A percentile compares a stretch with the other conserved stretches of the same genome.
Evolutionary conservation across 1,140 invertebrate genomes (phyloP).

Genomic region (Lysiphlebus fabarum): DNA sequence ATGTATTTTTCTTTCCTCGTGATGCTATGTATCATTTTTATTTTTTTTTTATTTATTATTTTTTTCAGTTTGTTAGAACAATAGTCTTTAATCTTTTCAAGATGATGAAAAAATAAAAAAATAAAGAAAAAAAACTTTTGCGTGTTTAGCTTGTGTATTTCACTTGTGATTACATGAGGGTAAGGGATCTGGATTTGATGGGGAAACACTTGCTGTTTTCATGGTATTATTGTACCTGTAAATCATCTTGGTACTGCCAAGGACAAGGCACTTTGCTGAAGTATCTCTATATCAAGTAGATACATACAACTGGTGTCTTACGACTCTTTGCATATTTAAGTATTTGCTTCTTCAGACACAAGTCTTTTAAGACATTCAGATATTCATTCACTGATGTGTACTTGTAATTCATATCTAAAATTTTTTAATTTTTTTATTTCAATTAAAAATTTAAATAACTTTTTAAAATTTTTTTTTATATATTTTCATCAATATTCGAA

Average conservation of each 20-base stretch:
- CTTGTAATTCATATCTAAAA: not conserved
- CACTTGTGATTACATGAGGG: conserved; percentile 8
- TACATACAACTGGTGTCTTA: conserved; percentile 14
- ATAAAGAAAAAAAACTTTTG: not conserved
- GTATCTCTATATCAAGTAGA: conserved; percentile 34
- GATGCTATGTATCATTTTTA: too few relatives aligned
- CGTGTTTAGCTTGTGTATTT: conserved; percentile 9
- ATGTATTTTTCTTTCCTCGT: too few relatives aligned
- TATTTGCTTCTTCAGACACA: not conserved
- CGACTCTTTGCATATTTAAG: conserved; percentile 18
- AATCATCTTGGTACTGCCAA: conserved; percentile 32
- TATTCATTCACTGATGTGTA: not conserved
- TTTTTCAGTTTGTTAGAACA: not conserved
- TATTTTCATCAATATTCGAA: too few relatives aligned
- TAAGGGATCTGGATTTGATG: not conserved
- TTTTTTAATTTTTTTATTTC: too few relatives aligned
- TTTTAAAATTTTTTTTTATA: too few relatives aligned
- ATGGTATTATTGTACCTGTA: conserved; percentile 27
- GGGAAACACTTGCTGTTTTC: too few relatives aligned
- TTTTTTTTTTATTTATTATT: too few relatives aligned
- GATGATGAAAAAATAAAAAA: not conserved
- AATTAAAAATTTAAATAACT: too few relatives aligned
- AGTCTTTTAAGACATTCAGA: conserved; percentile 1
- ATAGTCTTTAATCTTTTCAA: conserved; percentile 2
- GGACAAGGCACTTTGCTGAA: conserved; percentile 35